Base-by-base conservation (phyloP, 2,888 invertebrate genomes). In the Dorcus hopei region DNA sequence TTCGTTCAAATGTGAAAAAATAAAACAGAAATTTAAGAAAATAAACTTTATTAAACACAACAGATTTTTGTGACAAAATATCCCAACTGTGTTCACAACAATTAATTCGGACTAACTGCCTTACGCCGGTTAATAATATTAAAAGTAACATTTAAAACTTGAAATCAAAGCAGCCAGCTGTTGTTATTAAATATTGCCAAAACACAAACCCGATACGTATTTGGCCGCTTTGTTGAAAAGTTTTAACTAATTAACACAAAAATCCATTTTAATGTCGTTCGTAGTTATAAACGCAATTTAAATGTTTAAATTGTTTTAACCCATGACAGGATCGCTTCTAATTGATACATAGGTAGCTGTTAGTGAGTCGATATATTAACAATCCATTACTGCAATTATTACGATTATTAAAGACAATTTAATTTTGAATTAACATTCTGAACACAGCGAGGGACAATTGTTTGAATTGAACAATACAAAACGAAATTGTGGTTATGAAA, bases 11-110 rank as follows among this genome's bases (percentile, higher is more conserved):
- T 33, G 26, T 33, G 26, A 33, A 33, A 33, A 33, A 33, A 41
- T 38, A 50, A 19, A 42, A 50, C 26, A 56, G 11, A 56, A 16
- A 40, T 43, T 41, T 68, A 57, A 63, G 68, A 70, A 70, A 70
- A 69, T 69, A 66, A 63, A 61, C 64, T 70, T 69, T 69, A 70
- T 69, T 70, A 65, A 68, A 68, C 68, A 70, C 65, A 66, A 54
- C 49, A 48, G 49, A 59, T 57, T 55, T 55, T 62, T 57, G 41
- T n/a, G 9, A 9, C 16, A 45, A 33, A 33, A 47, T n/a, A 16
- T 19, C 14, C 39, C 8, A n/a, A 7, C 51, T 16, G 38, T 38
- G 39, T 40, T 14, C 11, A 19, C 38, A 26, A 16, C 14, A 16
- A 51, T 11, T 9, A 19, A 45, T 11, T 23, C 19, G 14, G 23